phyloP scores from a whole-genome alignment of 1,140 invertebrate genomes.

The Holcopasites calliopsidis region DNA sequence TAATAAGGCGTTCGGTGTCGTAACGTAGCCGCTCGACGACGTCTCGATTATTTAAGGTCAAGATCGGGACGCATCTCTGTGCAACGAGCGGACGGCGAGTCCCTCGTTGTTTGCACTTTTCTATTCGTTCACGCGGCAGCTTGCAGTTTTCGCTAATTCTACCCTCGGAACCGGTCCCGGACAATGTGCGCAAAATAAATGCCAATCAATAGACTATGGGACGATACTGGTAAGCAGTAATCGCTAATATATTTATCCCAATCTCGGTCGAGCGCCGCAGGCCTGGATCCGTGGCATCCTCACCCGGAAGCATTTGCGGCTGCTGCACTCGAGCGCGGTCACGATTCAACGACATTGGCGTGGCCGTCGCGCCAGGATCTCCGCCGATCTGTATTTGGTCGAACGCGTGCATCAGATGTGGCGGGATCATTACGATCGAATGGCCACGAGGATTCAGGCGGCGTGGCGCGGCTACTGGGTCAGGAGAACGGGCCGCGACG shows the following conservation, averaged over 20 bases:
- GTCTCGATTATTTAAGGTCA: constrained; percentile 22
- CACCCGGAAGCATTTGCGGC: constrained; percentile 57
- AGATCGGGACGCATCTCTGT: constrained; percentile 12
- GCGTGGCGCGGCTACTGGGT: constrained; percentile 63
- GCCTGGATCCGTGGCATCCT: constrained; percentile 66
- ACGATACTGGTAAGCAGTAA: no score
- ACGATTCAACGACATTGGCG: constrained; percentile 66
- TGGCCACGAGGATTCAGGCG: constrained; percentile 65
- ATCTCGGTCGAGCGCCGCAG: no score
- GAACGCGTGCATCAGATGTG: constrained; percentile 47
- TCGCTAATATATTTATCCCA: no score
- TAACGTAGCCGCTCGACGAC: neutral
- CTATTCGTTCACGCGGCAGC: neutral
- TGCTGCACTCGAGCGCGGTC: constrained; percentile 51
- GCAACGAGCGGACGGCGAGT: neutral
- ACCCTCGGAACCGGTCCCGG: no score
- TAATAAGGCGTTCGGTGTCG: constrained; percentile 13
- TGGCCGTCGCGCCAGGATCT: constrained; percentile 45
- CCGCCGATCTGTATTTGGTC: constrained; percentile 31
- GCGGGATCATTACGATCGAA: constrained; percentile 54
- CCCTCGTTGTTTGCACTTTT: neutral
- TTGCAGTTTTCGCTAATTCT: no score
- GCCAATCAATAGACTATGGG: no score
- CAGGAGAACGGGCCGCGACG: constrained; percentile 50
- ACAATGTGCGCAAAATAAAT: no score